phyloP scores from a whole-genome alignment of 2,113 vertebrate genomes.

The Pantherophis guttatus region DNA sequence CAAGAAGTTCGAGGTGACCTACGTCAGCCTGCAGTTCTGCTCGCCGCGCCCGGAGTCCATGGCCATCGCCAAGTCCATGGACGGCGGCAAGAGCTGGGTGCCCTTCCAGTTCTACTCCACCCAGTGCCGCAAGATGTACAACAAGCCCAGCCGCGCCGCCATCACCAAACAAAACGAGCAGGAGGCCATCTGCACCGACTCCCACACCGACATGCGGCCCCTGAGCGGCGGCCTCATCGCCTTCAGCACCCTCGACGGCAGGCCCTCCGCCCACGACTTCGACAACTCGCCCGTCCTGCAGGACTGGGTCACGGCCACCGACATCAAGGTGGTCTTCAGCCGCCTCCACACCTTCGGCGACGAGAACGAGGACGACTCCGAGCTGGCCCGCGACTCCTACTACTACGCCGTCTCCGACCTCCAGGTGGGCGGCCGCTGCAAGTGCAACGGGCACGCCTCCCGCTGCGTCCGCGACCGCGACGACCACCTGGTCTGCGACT shows the following conservation, averaged over 20 bases:
- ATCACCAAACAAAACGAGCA: conserved; percentile 99
- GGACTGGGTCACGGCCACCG: conserved; percentile 99
- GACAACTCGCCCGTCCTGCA: conserved; percentile 98
- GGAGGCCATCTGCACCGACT: conserved; percentile 97
- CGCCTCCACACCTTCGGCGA: conserved; percentile 92
- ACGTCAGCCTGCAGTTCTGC: conserved; percentile 98
- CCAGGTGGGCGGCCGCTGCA: conserved; percentile 97
- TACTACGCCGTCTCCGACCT: conserved; percentile 95
- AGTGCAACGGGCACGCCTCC: conserved; percentile 96
- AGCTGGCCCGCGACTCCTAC: conserved; percentile 91
- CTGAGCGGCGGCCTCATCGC: conserved; percentile 94
- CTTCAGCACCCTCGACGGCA: conserved; percentile 97
- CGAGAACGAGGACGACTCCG: conserved; percentile 93
- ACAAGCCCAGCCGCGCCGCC: conserved; percentile 84
- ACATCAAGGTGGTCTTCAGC: conserved; percentile 91
- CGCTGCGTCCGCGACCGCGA: conserved; percentile 93
- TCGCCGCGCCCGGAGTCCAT: conserved; percentile 94
- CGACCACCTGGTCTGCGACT: conserved; percentile 90
- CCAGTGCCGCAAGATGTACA: conserved; percentile 96
- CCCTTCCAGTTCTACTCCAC: conserved; percentile 97
- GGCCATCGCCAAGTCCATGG: conserved; percentile 97
- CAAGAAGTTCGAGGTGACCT: conserved; percentile 98
- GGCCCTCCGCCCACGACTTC: conserved; percentile 97
- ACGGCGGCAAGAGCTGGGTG: conserved; percentile 95
- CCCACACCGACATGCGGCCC: conserved; percentile 92